phyloP scores from a whole-genome alignment of 2,888 invertebrate species.

The Achlya flavicornis region DNA sequence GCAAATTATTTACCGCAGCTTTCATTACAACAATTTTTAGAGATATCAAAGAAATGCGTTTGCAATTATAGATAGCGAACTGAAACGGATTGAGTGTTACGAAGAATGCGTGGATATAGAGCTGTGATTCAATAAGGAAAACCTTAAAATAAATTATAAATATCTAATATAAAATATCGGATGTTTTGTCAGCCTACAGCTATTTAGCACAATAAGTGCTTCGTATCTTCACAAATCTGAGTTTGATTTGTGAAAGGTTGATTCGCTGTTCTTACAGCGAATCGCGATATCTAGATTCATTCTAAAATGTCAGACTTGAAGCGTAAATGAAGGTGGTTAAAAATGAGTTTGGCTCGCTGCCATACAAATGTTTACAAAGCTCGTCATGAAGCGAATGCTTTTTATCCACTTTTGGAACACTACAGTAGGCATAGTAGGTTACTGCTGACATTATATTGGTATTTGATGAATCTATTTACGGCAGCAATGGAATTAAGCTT shows the following conservation, averaged over 20 bases:
- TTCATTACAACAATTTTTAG: background rate
- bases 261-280: background rate
- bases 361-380: conserved; percentile 13
- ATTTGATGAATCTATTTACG: background rate
- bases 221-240: background rate
- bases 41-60: background rate
- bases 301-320: background rate
- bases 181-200: too few relatives aligned
- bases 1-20: background rate
- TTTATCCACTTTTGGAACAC: conserved; percentile 10
- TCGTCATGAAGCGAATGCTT: background rate
- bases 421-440: background rate
- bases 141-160: too few relatives aligned
- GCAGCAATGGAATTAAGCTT: background rate
- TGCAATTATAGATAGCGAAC: too few relatives aligned
- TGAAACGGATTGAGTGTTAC: too few relatives aligned
- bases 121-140: too few relatives aligned
- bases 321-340: background rate
- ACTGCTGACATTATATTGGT: background rate
- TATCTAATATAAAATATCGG: too few relatives aligned
- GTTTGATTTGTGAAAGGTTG: background rate
- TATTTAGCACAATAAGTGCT: too few relatives aligned
- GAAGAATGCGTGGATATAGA: too few relatives aligned
- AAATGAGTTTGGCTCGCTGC: conserved; percentile 4
- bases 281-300: too few relatives aligned